These are phyloP conservation scores for Styela plicata DNA, from an alignment of 23 tunicate species.

Conservation along the genomic window DNA sequence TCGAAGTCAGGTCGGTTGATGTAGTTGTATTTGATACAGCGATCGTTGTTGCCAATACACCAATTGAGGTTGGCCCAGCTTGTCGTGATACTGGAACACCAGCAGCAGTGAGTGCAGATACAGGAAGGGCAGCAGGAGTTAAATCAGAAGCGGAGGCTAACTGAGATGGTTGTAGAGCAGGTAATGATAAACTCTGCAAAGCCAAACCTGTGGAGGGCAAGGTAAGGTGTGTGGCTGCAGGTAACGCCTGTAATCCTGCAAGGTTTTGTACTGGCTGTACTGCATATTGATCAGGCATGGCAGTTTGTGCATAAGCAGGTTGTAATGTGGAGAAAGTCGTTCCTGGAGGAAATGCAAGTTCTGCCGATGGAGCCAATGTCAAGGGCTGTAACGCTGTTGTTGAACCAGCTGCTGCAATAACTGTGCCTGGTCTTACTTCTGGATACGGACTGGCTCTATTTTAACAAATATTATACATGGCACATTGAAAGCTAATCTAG, in stretches of 20 bases:
- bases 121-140: conserved; percentile 25
- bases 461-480: conserved; percentile 19
- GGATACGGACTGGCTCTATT: conserved; percentile 80
- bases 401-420: conserved; percentile 53
- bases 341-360: conserved; percentile 33
- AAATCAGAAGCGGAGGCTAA: conserved; percentile 30
- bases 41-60: conserved; percentile 14
- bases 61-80: conserved; percentile 19
- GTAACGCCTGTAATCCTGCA: conserved; percentile 17
- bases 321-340: conserved; percentile 14
- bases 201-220: conserved; percentile 17
- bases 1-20: conserved; percentile 10
- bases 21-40: conserved; percentile 5
- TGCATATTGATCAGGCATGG: conserved; percentile 14
- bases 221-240: conserved; percentile 6
- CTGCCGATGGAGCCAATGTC: conserved; percentile 46
- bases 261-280: conserved; percentile 13
- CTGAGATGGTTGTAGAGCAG: neutral
- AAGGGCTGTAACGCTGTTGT: conserved; percentile 27
- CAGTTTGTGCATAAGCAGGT: conserved; percentile 27
- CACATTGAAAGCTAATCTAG: no score
- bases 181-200: neutral
- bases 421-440: conserved; percentile 58
- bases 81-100: conserved; percentile 26
- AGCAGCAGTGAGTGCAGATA: conserved; percentile 28